Conservation (phyloP, 1,140 invertebrate species). For the Sinonovacula constricta region DNA sequence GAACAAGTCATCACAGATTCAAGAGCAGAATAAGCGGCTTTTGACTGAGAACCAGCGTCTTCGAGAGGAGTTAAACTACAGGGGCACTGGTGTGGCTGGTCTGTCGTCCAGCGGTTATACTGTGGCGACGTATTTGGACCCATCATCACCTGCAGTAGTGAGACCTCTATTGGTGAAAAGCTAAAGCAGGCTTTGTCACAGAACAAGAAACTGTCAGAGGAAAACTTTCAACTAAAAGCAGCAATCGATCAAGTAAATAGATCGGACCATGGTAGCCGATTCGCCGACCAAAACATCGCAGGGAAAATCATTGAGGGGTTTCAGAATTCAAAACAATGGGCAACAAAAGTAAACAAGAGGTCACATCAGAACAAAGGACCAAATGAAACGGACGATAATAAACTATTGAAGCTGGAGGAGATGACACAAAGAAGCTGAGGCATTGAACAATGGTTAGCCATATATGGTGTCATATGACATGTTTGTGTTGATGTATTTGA, state of each 20-base stretch:
- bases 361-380: constrained; percentile 5
- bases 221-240: constrained; percentile 30
- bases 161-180: constrained; percentile 32
- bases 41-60: constrained; percentile 34
- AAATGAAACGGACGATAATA: constrained; percentile 44
- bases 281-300: constrained; percentile 14
- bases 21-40: constrained; percentile 36
- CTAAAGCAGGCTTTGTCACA: constrained; percentile 16
- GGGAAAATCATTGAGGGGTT: constrained; percentile 46
- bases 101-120: constrained; percentile 19
- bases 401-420: constrained; percentile 37
- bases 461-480: too few relatives aligned
- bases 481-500: too few relatives aligned
- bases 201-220: constrained; percentile 27
- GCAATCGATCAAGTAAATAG: constrained; percentile 24
- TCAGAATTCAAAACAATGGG: constrained; percentile 33
- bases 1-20: neutral
- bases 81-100: constrained; percentile 16
- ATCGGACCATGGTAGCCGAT: constrained; percentile 23
- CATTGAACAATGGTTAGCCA: too few relatives aligned
- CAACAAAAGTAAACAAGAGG: neutral
- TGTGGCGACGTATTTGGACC: constrained; percentile 25
- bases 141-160: neutral
- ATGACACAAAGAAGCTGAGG: too few relatives aligned
- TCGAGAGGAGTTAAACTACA: constrained; percentile 28